A percentile compares a stretch with the other conserved stretches of the same genome.
These are phyloP conservation scores for Liodrosophila aerea DNA, from an alignment of 2,888 invertebrate species.

Conservation along the genomic window DNA sequence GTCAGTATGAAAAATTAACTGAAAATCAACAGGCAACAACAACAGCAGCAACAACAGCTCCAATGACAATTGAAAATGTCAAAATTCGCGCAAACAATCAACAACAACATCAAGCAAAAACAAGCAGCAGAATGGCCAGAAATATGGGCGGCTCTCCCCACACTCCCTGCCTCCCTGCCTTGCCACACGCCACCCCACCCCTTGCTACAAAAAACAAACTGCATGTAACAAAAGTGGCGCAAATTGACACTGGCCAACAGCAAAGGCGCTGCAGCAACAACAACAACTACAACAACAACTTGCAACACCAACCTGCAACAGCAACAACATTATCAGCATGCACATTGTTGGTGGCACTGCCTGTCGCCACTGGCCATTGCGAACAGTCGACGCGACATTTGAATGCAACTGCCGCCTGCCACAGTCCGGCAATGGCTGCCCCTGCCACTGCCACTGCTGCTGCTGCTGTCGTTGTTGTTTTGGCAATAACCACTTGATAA, in stretches of 20 bases:
- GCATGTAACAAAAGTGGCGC: conserved; percentile 55
- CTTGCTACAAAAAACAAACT: conserved; percentile 18
- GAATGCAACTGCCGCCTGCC: conserved; percentile 49
- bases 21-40: conserved; percentile 55
- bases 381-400: conserved; percentile 64
- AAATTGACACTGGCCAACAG: conserved; percentile 59
- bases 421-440: conserved; percentile 18
- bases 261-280: conserved; percentile 34
- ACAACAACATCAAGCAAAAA: conserved; percentile 35
- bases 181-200: conserved; percentile 1
- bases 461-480: conserved; percentile 20
- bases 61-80: conserved; percentile 73
- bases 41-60: conserved; percentile 31
- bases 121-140: conserved; percentile 35
- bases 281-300: conserved; percentile 7
- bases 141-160: conserved; percentile 29
- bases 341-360: conserved; percentile 44
- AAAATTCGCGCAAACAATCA: conserved; percentile 49
- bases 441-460: background rate
- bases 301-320: conserved; percentile 12
- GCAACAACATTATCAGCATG: conserved; percentile 27
- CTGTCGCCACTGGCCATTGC: conserved; percentile 56
- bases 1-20: conserved; percentile 78
- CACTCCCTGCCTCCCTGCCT: background rate
- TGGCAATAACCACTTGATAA: conserved; percentile 72